Base-by-base conservation (phyloP, 2,113 vertebrate species). In the Equus przewalskii region DNA sequence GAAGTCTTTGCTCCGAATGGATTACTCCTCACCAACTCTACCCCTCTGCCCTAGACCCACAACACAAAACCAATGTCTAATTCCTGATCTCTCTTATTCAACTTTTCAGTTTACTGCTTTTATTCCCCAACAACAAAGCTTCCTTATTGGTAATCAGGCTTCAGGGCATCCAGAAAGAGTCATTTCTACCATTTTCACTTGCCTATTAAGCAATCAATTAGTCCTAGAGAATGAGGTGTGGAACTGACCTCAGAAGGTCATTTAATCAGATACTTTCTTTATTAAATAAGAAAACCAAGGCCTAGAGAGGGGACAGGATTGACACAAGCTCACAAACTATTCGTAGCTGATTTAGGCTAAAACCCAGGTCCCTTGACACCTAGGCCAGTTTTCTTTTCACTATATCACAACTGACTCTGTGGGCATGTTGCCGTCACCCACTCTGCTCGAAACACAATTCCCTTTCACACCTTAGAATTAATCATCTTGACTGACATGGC, bases 401-500 rank as follows among this genome's bases (percentile, higher is more conserved):
- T 85, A 0, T 44, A 78, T 92, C 24, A 62, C 62, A 81, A 79
- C 41, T 82, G 15, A 49, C 44, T 82, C 69, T 90, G 12, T 58
- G 46, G 72, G 65, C 69, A 76, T 93, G n/a, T 51, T 94, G 84
- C 76, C 41, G 64, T 94, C 33, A 46, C 62, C 46, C 5, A 8
- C 73, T 96, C 22, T 94, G 41, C 72, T 91, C 54, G 22, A 94
- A 96, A 78, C 36, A 75, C 33, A 78, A 51, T 78, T 60, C 60
- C 58, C n/a, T 93, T 95, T 96, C 79, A 96, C 72, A 91, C 41
- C 46, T 91, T 93, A 88, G 33, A 96, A 64, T 97, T 84, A 94
- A 92, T 93, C 73, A 85, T 76, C 82, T 73, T 89, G 58, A 69
- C 51, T 95, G 69, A 90, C 87, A 95, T 95, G 75, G 11, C 65